phyloP scores from a whole-genome alignment of 2,888 invertebrate genomes.

The Tanaodytes sp. region DNA sequence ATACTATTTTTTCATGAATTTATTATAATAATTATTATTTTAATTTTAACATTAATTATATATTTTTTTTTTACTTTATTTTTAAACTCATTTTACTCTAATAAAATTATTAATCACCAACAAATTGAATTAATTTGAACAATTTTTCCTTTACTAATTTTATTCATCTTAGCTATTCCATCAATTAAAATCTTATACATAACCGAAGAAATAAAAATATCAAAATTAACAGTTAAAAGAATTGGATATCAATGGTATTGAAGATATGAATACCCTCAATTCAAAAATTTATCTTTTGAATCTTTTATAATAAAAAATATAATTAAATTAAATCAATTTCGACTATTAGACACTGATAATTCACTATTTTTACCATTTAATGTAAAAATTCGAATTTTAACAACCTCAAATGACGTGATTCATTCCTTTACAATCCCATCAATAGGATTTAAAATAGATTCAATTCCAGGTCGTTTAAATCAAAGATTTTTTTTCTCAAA shows the following conservation, averaged over 20 bases:
- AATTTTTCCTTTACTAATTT: conserved; percentile 76
- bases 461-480: conserved; percentile 79
- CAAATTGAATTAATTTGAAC: conserved; percentile 80
- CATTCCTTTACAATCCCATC: conserved; percentile 80
- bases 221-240: conserved; percentile 77
- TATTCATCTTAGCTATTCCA: conserved; percentile 79
- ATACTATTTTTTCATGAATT: conserved; percentile 79
- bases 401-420: conserved; percentile 79
- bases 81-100: conserved; percentile 77
- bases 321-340: conserved; percentile 74
- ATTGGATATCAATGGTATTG: conserved; percentile 81
- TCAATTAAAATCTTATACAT: conserved; percentile 78
- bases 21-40: conserved; percentile 77
- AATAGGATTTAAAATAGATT: conserved; percentile 79
- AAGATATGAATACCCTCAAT: conserved; percentile 80
- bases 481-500: conserved; percentile 77
- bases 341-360: conserved; percentile 79
- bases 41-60: conserved; percentile 77
- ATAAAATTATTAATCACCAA: conserved; percentile 77
- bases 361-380: conserved; percentile 77
- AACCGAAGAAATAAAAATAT: conserved; percentile 78
- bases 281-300: conserved; percentile 77
- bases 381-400: conserved; percentile 78
- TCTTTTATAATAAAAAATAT: conserved; percentile 75
- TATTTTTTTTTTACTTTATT: conserved; percentile 76